Base-by-base conservation (phyloP, 2,888 invertebrate species). In the Tetranychus truncatus region DNA sequence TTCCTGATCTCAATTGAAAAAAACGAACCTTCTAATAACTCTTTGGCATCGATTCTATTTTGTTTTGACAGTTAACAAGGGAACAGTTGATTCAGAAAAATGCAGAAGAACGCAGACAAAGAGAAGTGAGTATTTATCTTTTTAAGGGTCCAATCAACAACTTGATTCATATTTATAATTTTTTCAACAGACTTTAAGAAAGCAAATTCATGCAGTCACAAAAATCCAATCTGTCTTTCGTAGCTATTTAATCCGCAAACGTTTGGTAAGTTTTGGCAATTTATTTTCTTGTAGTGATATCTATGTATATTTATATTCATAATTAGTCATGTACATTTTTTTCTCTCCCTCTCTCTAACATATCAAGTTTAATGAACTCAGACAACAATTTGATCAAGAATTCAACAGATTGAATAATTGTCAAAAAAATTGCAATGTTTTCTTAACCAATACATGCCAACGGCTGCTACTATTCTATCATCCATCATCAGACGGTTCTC, bases 31-130 rank as follows among this genome's bases (percentile, higher is more conserved):
- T 34, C 3, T 34, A 34, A 34, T 34, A 0, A 34, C n/a, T 5
- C 20, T 24, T 69, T 69, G 18, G 6, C 20, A 20, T 20, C 20
- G 15, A 55, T 7, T 69, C 21, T 20, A 11, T 6, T 69, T 69
- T 1, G 5, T 69, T 69, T 24, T 69, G 6, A n/a, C 20, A 76
- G 76, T 87, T 89, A 78, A 89, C 87, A 72, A 85, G 87, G 79
- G 89, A 91, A 80, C 86, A 87, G 74, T 84, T 92, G 74, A 85
- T 95, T 78, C 87, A 88, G 76, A 89, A 90, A 82, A 90, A 91
- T 71, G 92, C 92, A 81, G 87, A 88, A 81, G 93, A 94, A 84
- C 87, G 95, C 78, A 87, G 88, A 78, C 92, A 92, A 84, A 86
- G 95, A 82, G 92, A 94, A 85, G 91, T 89, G 82, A 79, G 80